These are phyloP conservation scores for Dicycla oo DNA, from an alignment of 2,888 invertebrate species.

Conservation along the genomic window DNA sequence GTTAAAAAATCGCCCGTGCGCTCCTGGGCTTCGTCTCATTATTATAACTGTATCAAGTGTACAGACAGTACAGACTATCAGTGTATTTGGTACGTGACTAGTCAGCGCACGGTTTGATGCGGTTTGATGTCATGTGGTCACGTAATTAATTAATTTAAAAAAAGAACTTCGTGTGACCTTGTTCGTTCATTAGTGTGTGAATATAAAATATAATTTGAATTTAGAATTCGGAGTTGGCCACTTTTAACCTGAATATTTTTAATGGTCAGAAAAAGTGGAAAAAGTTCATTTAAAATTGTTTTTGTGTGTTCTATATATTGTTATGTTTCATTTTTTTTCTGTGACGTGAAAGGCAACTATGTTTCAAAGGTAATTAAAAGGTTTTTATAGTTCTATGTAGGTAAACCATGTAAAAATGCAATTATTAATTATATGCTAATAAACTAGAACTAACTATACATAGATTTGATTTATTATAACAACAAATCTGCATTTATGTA, in stretches of 20 bases:
- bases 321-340: slow-evolving; percentile 15
- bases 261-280: slow-evolving; percentile 12
- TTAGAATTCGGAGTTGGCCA: background rate
- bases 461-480: background rate
- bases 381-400: background rate
- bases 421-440: background rate
- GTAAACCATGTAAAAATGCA: background rate
- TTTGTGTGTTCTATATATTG: slow-evolving; percentile 15
- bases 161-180: slow-evolving; percentile 7
- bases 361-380: background rate
- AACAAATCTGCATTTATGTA: background rate
- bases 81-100: slow-evolving; percentile 26
- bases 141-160: slow-evolving; percentile 15
- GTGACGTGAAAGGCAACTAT: background rate
- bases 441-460: background rate
- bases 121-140: slow-evolving; percentile 15
- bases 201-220: background rate
- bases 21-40: background rate
- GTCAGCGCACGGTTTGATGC: slow-evolving; percentile 30
- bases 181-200: background rate
- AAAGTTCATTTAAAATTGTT: slow-evolving; percentile 1
- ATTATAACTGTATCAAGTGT: too few relatives aligned
- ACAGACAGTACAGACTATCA: too few relatives aligned
- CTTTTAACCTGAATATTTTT: background rate
- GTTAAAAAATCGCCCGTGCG: background rate